phyloP scores from a whole-genome alignment of 2,797 vertebrate genomes.

The Phaenicophaeus curvirostris region DNA sequence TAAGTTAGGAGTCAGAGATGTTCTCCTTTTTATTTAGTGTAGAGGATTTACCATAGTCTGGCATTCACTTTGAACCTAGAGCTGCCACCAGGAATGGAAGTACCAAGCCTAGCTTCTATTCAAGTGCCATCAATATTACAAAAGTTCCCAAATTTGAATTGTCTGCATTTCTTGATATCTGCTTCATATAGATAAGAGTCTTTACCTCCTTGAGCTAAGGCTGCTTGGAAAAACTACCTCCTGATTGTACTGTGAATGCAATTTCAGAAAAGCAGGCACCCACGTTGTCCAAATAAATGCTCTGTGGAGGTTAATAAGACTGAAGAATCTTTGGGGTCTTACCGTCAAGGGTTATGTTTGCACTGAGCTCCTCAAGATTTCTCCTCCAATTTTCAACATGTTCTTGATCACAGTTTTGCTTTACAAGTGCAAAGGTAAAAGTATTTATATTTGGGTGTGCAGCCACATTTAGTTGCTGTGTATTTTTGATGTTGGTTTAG shows the following conservation, averaged over 20 bases:
- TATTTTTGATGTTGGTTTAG: constrained; percentile 3
- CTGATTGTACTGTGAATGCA: background rate
- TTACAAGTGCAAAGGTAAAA: background rate
- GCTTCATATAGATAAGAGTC: background rate
- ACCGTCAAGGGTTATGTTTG: background rate
- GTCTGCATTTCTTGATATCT: background rate
- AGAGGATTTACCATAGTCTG: background rate
- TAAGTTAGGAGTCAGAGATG: background rate
- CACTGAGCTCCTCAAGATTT: background rate
- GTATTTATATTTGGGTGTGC: background rate
- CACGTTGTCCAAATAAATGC: background rate
- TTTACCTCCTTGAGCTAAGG: background rate
- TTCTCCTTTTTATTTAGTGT: background rate
- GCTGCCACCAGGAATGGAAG: background rate
- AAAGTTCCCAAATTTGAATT: background rate
- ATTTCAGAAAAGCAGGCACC: background rate
- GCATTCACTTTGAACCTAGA: background rate
- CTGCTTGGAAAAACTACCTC: background rate
- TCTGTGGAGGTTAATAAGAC: background rate
- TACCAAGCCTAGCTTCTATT: background rate
- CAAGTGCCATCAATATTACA: background rate
- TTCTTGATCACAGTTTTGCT: background rate
- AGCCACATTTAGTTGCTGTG: background rate
- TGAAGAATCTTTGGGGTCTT: background rate
- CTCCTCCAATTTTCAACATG: background rate